A percentile compares a stretch with the other conserved stretches of the same genome.
These are phyloP conservation scores for Calameuta pallipes DNA, from an alignment of 2,888 invertebrate genomes.

Conservation along the genomic window DNA sequence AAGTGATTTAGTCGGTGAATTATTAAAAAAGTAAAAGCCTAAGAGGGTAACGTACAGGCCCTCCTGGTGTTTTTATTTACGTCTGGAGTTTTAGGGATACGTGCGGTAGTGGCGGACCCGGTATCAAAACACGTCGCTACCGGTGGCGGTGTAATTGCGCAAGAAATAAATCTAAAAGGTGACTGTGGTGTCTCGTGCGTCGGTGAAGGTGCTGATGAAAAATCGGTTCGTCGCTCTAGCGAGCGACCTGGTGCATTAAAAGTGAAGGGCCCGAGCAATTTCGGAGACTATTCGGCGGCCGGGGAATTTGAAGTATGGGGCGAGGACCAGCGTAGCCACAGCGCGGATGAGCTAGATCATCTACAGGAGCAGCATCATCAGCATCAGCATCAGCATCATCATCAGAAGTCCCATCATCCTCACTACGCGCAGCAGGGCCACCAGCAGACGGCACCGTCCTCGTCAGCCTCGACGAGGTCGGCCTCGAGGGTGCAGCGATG, in stretches of 20 bases:
- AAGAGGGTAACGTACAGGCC: no score
- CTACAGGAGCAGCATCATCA: constrained; percentile 33
- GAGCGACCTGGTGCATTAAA: constrained; percentile 9
- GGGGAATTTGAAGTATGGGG: constrained; percentile 65
- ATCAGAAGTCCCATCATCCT: constrained; percentile 43
- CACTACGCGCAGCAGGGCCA: constrained; percentile 33
- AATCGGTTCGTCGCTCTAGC: not conserved
- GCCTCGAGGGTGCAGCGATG: not conserved
- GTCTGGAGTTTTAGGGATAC: no score
- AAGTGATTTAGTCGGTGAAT: no score
- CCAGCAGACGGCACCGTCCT: constrained; percentile 16
- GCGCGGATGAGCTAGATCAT: constrained; percentile 48
- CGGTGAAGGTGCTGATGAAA: constrained; percentile 20
- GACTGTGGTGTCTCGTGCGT: not conserved
- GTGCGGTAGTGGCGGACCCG: no score
- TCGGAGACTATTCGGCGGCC: constrained; percentile 64
- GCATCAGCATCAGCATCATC: constrained; percentile 20
- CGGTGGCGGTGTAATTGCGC: no score
- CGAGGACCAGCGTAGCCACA: constrained; percentile 52
- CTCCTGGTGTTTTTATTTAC: no score
- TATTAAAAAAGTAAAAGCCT: no score
- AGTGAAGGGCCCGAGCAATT: constrained; percentile 64
- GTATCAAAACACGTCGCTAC: no score
- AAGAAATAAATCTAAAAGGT: no score
- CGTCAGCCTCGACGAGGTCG: not conserved